Base-by-base conservation (phyloP, 2,797 vertebrate genomes). In the Orientallactaga sibirica region DNA sequence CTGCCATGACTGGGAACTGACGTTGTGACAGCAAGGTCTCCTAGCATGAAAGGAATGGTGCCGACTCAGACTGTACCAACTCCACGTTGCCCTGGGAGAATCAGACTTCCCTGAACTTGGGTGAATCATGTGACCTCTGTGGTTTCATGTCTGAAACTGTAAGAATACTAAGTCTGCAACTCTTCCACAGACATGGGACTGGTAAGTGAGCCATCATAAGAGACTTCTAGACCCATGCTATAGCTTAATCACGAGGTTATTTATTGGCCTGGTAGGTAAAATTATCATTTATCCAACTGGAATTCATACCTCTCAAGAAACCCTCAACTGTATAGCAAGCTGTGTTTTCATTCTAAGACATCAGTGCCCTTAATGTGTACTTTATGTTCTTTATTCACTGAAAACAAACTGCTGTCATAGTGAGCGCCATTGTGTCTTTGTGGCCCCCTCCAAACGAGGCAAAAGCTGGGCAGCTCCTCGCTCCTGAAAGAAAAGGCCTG, bases 401-500 rank as follows among this genome's bases (percentile, higher is more conserved):
- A 81, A 88, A 92, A 84, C 25, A 78, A 88, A 29, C 71, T 58
- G 43, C 55, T 95, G 86, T 27, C 22, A 20, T 11, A 85, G 66
- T 10, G 19, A 91, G 62, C 15, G 7, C 48, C 82, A 29, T 3
- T 3, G 41, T 25, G 71, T 86, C 81, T 71, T 22, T 74, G 64
- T 43, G 76, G 14, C n/a, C n/a, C 19, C 37, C 18, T 89, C 86
- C 90, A 58, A 61, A 33, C 67, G 79, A 86, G 9, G 88, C 81
- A 88, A 74, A 86, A 73, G 81, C 67, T 48, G 61, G 82, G 76
- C 43, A 7, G 71, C 37, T 89, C 94, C 80, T 14, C 7, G 78
- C 29, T 73, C 33, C 91, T 82, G 43, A 94, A 71, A 77, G 79
- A 76, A 43, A 86, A 90, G 92, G 74, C 58, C 84, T 93, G 95